Conservation (phyloP, 2,797 vertebrate genomes). For the Characodon lateralis region DNA sequence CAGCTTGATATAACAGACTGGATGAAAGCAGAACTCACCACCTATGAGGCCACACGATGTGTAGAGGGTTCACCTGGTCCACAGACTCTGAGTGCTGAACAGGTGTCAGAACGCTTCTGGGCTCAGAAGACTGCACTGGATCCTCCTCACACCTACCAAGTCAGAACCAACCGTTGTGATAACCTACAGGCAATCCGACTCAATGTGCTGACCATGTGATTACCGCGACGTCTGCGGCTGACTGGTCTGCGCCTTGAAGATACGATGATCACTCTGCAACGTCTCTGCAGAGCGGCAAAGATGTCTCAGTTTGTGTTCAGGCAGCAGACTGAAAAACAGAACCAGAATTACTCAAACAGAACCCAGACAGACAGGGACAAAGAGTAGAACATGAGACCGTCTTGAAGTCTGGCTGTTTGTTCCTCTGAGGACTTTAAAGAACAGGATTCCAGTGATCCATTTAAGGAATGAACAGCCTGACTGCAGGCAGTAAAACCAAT, state of each 20-base stretch:
- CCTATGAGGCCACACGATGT: conserved; percentile 94
- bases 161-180: not conserved
- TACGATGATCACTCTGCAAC: conserved; percentile 35
- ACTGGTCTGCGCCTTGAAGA: not conserved
- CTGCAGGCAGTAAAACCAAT: conserved; percentile 81
- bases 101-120: not conserved
- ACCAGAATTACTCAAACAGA: not conserved
- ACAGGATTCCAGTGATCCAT: conserved; percentile 71
- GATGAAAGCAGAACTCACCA: conserved; percentile 73
- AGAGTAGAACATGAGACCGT: not conserved
- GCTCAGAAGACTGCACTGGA: not conserved
- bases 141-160: conserved; percentile 7
- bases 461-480: conserved; percentile 76
- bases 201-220: not conserved
- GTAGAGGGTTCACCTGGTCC: conserved; percentile 80
- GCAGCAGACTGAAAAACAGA: conserved; percentile 65
- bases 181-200: not conserved
- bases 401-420: not conserved
- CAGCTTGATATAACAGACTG: not conserved
- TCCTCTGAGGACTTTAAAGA: conserved; percentile 50
- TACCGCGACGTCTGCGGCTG: conserved; percentile 28
- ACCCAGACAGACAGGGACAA: not conserved
- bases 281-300: not conserved
- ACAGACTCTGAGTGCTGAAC: not conserved
- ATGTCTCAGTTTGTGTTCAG: conserved; percentile 63